phyloP scores from a whole-genome alignment of 2,797 vertebrate genomes.

The Mus caroli region DNA sequence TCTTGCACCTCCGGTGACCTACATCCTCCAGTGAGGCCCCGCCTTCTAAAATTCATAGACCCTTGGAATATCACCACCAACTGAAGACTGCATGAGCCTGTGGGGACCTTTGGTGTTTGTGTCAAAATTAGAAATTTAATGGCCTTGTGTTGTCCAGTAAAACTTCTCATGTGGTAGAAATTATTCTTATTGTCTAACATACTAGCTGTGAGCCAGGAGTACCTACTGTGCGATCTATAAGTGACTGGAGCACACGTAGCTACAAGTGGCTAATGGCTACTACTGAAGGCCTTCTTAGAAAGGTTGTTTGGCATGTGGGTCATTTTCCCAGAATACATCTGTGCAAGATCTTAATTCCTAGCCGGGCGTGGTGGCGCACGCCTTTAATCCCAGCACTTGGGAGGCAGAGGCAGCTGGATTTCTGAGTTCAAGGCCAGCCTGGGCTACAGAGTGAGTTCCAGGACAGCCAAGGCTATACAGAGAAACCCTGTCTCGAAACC shows the following conservation, averaged over 20 bases:
- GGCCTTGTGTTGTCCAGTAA: neutral
- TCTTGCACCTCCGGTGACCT: neutral
- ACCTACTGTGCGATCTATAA: neutral
- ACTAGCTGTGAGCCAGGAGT: neutral
- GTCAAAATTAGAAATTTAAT: neutral
- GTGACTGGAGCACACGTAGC: neutral
- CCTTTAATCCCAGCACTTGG: too few relatives aligned
- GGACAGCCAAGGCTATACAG: too few relatives aligned
- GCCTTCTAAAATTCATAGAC: neutral
- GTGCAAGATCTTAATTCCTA: neutral
- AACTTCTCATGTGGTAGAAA: neutral
- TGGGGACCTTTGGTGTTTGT: neutral
- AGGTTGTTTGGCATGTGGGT: neutral
- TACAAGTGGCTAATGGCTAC: neutral
- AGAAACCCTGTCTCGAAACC: too few relatives aligned
- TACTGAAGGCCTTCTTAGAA: neutral
- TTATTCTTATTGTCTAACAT: neutral
- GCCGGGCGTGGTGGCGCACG: too few relatives aligned
- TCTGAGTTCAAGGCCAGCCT: too few relatives aligned
- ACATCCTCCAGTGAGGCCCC: neutral
- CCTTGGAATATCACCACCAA: neutral
- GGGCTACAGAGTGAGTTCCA: too few relatives aligned
- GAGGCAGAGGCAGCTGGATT: too few relatives aligned
- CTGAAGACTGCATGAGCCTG: neutral
- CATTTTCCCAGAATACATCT: neutral